A percentile compares a stretch with the other conserved stretches of the same genome.
Conservation (phyloP, 2,113 vertebrate species). For the Nanorana parkeri region DNA sequence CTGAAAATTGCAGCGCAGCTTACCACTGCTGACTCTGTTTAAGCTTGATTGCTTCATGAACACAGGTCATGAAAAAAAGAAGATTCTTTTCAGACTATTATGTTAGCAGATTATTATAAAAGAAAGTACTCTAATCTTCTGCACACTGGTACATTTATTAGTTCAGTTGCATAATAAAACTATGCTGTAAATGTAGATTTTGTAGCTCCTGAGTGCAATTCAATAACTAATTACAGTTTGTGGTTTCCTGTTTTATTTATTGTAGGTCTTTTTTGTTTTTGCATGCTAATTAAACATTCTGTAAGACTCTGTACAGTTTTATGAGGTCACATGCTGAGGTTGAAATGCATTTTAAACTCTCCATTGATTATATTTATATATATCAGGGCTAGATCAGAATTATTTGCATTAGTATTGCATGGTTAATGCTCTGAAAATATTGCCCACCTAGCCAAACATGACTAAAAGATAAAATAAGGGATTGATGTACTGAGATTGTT, state of each 20-base stretch:
- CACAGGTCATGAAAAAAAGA: slow-evolving; percentile 66
- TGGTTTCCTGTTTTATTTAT: slow-evolving; percentile 31
- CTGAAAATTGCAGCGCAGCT: slow-evolving; percentile 71
- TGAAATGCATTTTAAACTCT: slow-evolving; percentile 15
- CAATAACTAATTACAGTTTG: slow-evolving; percentile 26
- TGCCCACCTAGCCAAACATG: no score
- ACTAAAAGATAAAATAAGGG: no score
- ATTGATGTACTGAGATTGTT: no score
- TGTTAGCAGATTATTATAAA: slow-evolving; percentile 66
- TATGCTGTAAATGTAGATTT: slow-evolving; percentile 6
- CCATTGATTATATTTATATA: slow-evolving; percentile 14
- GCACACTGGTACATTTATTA: slow-evolving; percentile 63
- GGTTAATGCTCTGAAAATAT: neutral
- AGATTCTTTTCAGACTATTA: slow-evolving; percentile 69
- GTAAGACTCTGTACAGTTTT: slow-evolving; percentile 5
- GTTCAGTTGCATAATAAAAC: slow-evolving; percentile 27
- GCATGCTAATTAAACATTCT: slow-evolving; percentile 30
- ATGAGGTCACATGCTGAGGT: slow-evolving; percentile 26
- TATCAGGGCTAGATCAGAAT: neutral
- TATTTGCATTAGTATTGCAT: neutral
- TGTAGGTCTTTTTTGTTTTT: neutral
- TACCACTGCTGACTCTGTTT: slow-evolving; percentile 67
- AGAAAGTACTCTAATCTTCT: slow-evolving; percentile 63
- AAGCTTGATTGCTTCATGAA: slow-evolving; percentile 68
- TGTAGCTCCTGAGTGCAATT: slow-evolving; percentile 34